Evolutionary conservation across 2,113 vertebrate genomes (phyloP).

Genomic region (Ancistrus triradiatus): DNA sequence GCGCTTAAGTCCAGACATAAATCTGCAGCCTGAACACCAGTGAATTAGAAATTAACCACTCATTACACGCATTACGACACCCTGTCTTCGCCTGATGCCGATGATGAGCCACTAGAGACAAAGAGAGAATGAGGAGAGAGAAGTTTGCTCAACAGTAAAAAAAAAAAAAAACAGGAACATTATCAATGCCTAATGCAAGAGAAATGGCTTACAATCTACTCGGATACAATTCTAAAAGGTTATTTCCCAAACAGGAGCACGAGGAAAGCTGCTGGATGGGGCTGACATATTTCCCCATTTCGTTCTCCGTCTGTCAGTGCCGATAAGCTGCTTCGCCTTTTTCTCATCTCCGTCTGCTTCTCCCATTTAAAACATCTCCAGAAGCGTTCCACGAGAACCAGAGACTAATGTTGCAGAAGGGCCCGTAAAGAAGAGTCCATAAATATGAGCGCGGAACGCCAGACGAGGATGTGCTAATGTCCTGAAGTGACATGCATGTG

Average conservation of each 20-base stretch:
- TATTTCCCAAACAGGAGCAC: conserved; percentile 33
- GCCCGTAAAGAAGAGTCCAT: not conserved
- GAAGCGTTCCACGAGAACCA: conserved; percentile 19
- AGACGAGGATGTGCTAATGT: conserved; percentile 16
- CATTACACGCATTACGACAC: no score
- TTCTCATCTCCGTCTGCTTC: conserved; percentile 22
- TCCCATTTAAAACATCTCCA: conserved; percentile 41
- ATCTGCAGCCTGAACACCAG: no score
- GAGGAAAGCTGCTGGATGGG: conserved; percentile 29
- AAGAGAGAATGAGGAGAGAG: no score
- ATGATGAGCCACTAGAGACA: no score
- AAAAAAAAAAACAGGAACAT: conserved; percentile 30
- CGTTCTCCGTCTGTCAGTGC: conserved; percentile 36
- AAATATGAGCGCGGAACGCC: conserved; percentile 24
- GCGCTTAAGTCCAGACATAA: no score
- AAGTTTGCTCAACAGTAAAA: not conserved
- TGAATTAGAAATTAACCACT: no score
- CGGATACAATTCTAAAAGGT: conserved; percentile 28
- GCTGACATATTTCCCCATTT: conserved; percentile 41
- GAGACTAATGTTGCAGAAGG: conserved; percentile 29
- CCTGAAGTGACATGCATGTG: conserved; percentile 24
- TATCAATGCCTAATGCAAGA: no score
- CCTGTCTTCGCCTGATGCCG: no score
- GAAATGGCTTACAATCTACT: conserved; percentile 23
- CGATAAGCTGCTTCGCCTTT: conserved; percentile 40